Evolutionary conservation across 2,888 invertebrate species (phyloP).

Genomic region (Panzeria rudis): DNA sequence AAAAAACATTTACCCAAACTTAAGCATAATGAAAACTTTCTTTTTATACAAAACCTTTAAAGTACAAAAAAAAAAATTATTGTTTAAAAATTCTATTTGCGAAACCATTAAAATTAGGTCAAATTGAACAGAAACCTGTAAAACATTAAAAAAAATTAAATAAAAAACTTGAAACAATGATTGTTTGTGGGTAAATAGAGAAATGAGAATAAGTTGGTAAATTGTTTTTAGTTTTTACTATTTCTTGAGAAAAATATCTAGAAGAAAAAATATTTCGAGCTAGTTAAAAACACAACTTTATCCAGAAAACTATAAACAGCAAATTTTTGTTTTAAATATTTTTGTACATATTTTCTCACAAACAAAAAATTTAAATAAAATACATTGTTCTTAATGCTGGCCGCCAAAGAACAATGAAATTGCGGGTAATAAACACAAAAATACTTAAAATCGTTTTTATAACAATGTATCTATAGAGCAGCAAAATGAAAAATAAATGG

Average conservation of each 20-base stretch:
- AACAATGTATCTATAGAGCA: conserved; percentile 11
- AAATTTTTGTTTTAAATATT: conserved; percentile 31
- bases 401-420: conserved; percentile 1
- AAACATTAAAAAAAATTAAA: conserved; percentile 8
- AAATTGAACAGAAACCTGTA: conserved; percentile 37
- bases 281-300: conserved; percentile 47
- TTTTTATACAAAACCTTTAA: conserved; percentile 20
- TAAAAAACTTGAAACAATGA: conserved; percentile 19
- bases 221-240: conserved; percentile 18
- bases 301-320: conserved; percentile 28
- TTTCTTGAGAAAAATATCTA: background rate
- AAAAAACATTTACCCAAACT: background rate
- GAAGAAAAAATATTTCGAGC: conserved; percentile 27
- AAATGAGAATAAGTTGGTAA: conserved; percentile 38
- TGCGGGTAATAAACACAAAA: conserved; percentile 1
- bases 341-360: conserved; percentile 29
- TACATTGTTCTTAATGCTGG: conserved; percentile 34
- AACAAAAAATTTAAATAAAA: conserved; percentile 12
- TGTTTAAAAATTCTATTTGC: conserved; percentile 42
- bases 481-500: background rate
- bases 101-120: conserved; percentile 54
- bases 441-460: conserved; percentile 12
- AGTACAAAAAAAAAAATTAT: background rate
- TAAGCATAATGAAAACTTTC: conserved; percentile 22
- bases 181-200: conserved; percentile 35